Evolutionary conservation across 2,113 vertebrate species (phyloP), one percentile per base, ranked within the genome.

Genomic region (Lamprotornis superbus): DNA sequence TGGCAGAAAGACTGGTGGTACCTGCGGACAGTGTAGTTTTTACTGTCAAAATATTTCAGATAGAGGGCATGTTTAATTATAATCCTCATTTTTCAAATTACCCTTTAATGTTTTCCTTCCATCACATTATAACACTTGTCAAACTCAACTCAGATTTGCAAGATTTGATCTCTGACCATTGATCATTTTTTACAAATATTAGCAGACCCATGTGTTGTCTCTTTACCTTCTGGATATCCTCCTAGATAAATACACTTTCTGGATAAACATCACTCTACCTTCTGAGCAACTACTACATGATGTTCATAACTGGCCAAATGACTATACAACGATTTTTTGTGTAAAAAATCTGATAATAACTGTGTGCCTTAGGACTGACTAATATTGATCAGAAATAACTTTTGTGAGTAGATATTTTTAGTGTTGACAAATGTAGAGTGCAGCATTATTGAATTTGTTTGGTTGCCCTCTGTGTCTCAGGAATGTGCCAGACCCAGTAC

Each of bases 391-490:
- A 81, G 65, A 87, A 92, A 87, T 74, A 83, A 70, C 60, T 81
- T 93, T 73, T 83, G 47, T 40, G 56, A 71, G 47, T 55, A 37
- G 60, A 18, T 96, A 83, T 92, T 92, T 94, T 91, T 89, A 81
- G 64, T 81, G 59, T 89, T 89, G 86, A 91, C 44, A 92, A 95
- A 94, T 84, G 76, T 30, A 37, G 52, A 86, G 24, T 71, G 68
- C 64, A 67, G 40, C 64, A 60, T 92, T 93, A 94, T 89, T 94
- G 57, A 75, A 94, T 94, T 89, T 81, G 52, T 92, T 94, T 76
- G 21, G 73, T 92, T 95, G 83, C 89, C 64, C 95, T 97, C 76
- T 82, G 73, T 87, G n/a, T 89, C 77, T 92, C 76, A 89, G 76
- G 68, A 94, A 92, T 68, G 80, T 89, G 94, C 93, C 91, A 96